phyloP scores from a whole-genome alignment of 92 coral and sea anemone genomes.

The Epizoanthus rinbou region DNA sequence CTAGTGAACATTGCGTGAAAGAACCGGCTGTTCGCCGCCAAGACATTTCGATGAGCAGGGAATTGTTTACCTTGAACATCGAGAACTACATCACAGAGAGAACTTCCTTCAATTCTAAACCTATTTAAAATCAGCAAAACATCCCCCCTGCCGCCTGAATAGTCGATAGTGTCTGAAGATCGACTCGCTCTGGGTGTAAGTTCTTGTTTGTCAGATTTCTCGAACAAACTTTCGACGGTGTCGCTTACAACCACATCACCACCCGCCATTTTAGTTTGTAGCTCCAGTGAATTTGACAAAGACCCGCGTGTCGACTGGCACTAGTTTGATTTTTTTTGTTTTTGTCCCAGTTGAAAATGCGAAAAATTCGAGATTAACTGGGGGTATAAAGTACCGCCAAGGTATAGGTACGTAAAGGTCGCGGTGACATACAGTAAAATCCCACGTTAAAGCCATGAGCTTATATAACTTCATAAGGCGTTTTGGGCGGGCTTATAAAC shows the following conservation, averaged over 20 bases:
- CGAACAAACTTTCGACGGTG: constrained; percentile 44
- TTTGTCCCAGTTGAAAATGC: too few species aligned
- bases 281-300: constrained; percentile 5
- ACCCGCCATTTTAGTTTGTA: constrained; percentile 32
- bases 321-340: not conserved
- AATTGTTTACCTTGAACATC: constrained; percentile 36
- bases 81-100: constrained; percentile 40
- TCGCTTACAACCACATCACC: constrained; percentile 33
- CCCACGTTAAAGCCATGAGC: too few species aligned
- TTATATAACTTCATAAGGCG: too few species aligned
- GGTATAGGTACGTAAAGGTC: too few species aligned
- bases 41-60: constrained; percentile 45
- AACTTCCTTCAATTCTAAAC: constrained; percentile 42
- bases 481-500: too few species aligned
- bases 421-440: too few species aligned
- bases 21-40: constrained; percentile 43
- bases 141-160: constrained; percentile 38
- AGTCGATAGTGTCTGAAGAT: constrained; percentile 37
- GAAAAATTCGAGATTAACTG: too few species aligned
- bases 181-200: constrained; percentile 35
- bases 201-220: constrained; percentile 38
- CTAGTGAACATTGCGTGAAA: constrained; percentile 43
- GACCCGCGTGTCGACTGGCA: constrained; percentile 44
- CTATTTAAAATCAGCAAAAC: constrained; percentile 37
- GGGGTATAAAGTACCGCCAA: too few species aligned